Conservation (phyloP, 2,888 invertebrate genomes). For the Pharmacophagus antenor region DNA sequence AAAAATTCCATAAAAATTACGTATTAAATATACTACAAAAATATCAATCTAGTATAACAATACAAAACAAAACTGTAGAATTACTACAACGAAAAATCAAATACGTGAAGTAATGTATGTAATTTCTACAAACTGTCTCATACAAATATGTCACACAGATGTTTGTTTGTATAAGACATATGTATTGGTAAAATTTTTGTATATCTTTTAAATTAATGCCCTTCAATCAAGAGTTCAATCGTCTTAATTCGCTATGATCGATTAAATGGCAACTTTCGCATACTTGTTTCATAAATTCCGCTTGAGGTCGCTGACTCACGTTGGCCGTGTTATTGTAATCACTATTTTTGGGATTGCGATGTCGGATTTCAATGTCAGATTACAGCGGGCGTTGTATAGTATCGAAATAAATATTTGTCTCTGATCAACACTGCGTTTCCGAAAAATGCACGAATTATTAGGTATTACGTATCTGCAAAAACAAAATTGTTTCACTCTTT, state of each 20-base stretch:
- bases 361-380: conserved; percentile 42
- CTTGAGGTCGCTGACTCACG: conserved; percentile 41
- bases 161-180: too few species aligned
- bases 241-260: background rate
- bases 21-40: too few species aligned
- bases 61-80: too few species aligned
- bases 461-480: background rate
- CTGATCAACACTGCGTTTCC: conserved; percentile 14
- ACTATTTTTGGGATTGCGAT: conserved; percentile 40
- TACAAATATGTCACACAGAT: too few species aligned
- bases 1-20: too few species aligned
- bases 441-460: conserved; percentile 22
- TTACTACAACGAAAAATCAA: too few species aligned
- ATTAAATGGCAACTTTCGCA: conserved; percentile 11
- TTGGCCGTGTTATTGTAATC: conserved; percentile 35
- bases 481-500: conserved; percentile 4
- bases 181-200: too few species aligned
- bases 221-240: background rate
- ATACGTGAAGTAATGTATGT: too few species aligned
- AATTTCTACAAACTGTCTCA: too few species aligned
- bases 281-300: conserved; percentile 34
- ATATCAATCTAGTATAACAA: too few species aligned
- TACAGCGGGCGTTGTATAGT: conserved; percentile 36
- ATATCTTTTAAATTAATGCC: too few species aligned
- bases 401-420: conserved; percentile 35